A percentile compares a stretch with the other conserved stretches of the same genome.
These are phyloP conservation scores for Lithophane ornitopus DNA, from an alignment of 2,888 invertebrate genomes.

Conservation along the genomic window DNA sequence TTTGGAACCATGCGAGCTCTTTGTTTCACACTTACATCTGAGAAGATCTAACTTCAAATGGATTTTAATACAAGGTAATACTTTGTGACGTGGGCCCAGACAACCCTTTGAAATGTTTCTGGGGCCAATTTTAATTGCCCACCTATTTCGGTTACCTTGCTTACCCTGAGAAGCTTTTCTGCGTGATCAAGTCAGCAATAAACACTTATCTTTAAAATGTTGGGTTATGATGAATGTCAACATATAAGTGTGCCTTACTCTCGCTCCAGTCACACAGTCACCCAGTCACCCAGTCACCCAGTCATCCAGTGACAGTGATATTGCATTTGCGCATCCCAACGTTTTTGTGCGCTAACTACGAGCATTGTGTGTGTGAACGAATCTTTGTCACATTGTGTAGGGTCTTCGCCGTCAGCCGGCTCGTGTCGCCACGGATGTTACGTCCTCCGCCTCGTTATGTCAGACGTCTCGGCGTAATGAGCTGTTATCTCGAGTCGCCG, in stretches of 20 bases:
- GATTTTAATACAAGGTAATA: background rate
- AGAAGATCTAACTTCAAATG: background rate
- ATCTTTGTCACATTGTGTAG: conserved; percentile 50
- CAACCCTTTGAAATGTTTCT: background rate
- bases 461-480: conserved; percentile 24
- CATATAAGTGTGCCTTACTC: background rate
- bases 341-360: conserved; percentile 25
- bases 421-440: conserved; percentile 26
- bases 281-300: conserved; percentile 57
- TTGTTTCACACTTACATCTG: background rate
- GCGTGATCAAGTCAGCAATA: background rate
- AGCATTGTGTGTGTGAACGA: conserved; percentile 54
- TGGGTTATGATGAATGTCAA: conserved; percentile 4
- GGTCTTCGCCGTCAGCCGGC: conserved; percentile 15
- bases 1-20: background rate
- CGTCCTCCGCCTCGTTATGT: conserved; percentile 37
- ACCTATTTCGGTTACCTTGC: background rate
- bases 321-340: conserved; percentile 24
- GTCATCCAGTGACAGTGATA: conserved; percentile 63
- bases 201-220: background rate
- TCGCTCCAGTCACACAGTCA: conserved; percentile 54
- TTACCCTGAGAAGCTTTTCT: too few species aligned
- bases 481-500: conserved; percentile 25
- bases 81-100: background rate
- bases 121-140: background rate